Evolutionary conservation across 2,113 vertebrate species (phyloP).

Genomic region (Trematocara stigmaticum): DNA sequence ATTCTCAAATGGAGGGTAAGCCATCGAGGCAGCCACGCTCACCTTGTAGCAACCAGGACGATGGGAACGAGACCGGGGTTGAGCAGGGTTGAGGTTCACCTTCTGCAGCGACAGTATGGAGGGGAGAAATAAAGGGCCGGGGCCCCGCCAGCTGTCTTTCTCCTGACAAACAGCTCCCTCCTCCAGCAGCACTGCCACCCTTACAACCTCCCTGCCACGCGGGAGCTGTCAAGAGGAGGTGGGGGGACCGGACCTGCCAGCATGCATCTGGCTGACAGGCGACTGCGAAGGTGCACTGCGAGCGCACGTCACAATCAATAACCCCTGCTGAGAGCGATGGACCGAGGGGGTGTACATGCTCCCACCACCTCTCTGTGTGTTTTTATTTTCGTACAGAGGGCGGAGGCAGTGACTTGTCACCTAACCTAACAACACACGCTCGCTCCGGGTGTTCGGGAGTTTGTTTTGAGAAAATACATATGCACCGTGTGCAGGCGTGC

Average conservation of each 20-base stretch:
- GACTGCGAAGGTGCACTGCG: conserved; percentile 78
- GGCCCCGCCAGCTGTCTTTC: conserved; percentile 35
- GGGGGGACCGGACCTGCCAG: conserved; percentile 77
- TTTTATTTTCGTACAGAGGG: conserved; percentile 38
- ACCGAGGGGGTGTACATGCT: background rate
- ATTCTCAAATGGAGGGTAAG: conserved; percentile 47
- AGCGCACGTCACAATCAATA: conserved; percentile 71
- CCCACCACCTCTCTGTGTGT: conserved; percentile 10
- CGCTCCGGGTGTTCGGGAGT: conserved; percentile 39
- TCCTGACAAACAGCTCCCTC: conserved; percentile 5
- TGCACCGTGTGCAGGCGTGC: conserved; percentile 32
- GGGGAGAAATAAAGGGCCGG: background rate
- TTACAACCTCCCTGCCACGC: conserved; percentile 27
- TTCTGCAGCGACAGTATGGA: background rate
- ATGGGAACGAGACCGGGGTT: background rate
- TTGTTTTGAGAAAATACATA: conserved; percentile 59
- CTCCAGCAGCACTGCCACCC: background rate
- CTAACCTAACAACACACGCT: conserved; percentile 43
- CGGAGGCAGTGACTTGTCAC: conserved; percentile 19
- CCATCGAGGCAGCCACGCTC: conserved; percentile 41
- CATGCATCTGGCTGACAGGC: conserved; percentile 74
- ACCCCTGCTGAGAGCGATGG: conserved; percentile 75
- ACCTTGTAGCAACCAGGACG: conserved; percentile 54
- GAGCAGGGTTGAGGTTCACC: conserved; percentile 19
- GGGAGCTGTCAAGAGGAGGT: conserved; percentile 38